These are phyloP conservation scores for Anthophora plumipes DNA, from an alignment of 2,888 invertebrate genomes.

Conservation along the genomic window DNA sequence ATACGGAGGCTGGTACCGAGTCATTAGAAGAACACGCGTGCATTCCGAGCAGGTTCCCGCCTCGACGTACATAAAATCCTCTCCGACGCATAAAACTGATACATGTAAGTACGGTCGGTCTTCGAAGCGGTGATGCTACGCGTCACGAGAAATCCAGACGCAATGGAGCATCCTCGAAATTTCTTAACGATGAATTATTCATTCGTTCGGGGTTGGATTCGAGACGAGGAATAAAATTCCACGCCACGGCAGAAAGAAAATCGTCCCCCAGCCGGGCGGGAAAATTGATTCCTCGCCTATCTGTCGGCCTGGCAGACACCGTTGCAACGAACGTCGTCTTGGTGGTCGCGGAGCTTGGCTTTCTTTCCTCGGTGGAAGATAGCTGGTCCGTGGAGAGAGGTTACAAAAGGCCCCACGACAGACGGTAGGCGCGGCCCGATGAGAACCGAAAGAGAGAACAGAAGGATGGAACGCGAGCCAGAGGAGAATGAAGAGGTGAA, in stretches of 20 bases:
- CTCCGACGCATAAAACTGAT: conserved; percentile 9
- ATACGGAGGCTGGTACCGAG: conserved; percentile 9
- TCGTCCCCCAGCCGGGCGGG: neutral
- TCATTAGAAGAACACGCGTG: conserved; percentile 33
- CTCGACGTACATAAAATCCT: neutral
- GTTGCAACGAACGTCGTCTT: neutral
- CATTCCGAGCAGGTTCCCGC: conserved; percentile 12
- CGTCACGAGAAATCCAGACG: neutral
- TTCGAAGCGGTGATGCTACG: neutral
- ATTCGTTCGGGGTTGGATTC: conserved; percentile 27
- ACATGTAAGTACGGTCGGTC: neutral
- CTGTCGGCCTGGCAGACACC: neutral
- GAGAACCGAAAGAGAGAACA: conserved; percentile 27
- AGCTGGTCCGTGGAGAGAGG: neutral
- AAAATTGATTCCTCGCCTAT: conserved; percentile 35
- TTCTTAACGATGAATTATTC: conserved; percentile 54
- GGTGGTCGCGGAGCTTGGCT: conserved; percentile 12
- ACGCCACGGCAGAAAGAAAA: neutral
- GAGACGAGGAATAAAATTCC: conserved; percentile 30
- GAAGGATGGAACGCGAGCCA: neutral
- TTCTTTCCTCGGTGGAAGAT: conserved; percentile 1
- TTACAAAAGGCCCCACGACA: conserved; percentile 60
- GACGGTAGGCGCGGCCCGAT: conserved; percentile 62
- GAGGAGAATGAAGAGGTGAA: neutral
- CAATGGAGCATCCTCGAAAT: neutral